These are phyloP conservation scores for Numida meleagris DNA, from an alignment of 2,113 vertebrate genomes.

Conservation along the genomic window DNA sequence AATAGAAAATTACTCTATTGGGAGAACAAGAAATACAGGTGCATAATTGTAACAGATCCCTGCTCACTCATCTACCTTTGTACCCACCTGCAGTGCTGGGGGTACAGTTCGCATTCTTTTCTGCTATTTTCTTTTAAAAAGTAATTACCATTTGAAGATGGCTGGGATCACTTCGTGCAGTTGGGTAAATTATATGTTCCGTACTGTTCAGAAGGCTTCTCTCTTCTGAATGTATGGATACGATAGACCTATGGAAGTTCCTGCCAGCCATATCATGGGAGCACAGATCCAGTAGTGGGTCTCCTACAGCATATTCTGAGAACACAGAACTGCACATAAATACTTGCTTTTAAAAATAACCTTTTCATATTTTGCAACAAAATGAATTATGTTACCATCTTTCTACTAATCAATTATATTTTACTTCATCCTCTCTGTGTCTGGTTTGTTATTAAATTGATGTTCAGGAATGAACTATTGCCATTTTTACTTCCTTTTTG, in stretches of 20 bases:
- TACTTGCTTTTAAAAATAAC: constrained; percentile 4
- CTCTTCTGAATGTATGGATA: not conserved
- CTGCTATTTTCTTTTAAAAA: constrained; percentile 19
- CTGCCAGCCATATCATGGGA: not conserved
- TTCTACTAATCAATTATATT: not conserved
- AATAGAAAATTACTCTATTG: constrained; percentile 52
- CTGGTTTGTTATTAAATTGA: constrained; percentile 5
- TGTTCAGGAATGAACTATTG: not conserved
- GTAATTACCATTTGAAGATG: not conserved
- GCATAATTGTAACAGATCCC: constrained; percentile 30
- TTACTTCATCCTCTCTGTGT: not conserved
- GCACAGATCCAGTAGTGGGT: not conserved
- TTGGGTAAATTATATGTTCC: not conserved
- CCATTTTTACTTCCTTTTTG: not conserved
- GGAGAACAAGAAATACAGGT: constrained; percentile 55
- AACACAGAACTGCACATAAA: not conserved
- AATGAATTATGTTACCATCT: not conserved
- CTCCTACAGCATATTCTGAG: not conserved
- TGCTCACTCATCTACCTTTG: not conserved
- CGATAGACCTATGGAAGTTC: not conserved
- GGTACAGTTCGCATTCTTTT: constrained; percentile 12
- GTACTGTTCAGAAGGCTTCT: not conserved
- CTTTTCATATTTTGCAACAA: not conserved
- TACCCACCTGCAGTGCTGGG: not conserved
- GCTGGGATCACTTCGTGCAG: not conserved